Conservation (phyloP, 2,888 invertebrate species). For the Creontiades dilutus region DNA sequence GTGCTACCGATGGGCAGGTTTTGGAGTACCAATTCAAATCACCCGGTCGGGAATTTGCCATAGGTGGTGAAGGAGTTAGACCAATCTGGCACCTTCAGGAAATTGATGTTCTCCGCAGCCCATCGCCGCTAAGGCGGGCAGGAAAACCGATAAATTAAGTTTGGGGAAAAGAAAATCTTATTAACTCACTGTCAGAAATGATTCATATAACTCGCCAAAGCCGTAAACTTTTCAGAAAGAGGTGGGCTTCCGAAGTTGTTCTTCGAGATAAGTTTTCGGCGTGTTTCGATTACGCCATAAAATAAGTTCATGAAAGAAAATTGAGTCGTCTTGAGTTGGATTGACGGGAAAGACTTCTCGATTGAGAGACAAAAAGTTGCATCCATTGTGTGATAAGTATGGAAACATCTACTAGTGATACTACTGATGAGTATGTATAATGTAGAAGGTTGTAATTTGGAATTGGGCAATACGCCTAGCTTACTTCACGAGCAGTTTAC, state of each 20-base stretch:
- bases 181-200: constrained; percentile 17
- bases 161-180: constrained; percentile 8
- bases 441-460: no score
- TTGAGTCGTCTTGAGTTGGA: no score
- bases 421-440: no score
- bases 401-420: no score
- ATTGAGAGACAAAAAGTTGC: no score
- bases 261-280: not conserved
- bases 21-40: not conserved
- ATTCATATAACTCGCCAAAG: not conserved
- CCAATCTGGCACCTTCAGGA: not conserved
- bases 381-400: no score
- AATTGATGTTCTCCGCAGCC: constrained; percentile 9
- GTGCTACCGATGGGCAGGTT: not conserved
- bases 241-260: not conserved
- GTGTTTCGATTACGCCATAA: constrained; percentile 3
- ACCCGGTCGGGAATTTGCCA: constrained; percentile 17
- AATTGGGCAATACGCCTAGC: no score
- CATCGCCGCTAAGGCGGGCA: not conserved
- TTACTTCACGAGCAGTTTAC: no score
- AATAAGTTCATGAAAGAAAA: not conserved
- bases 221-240: not conserved
- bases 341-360: no score
- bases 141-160: constrained; percentile 12
- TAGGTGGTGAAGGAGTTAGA: not conserved